Percentiles rank a stretch among this genome's conserved stretches.
Conservation (phyloP, 2,113 vertebrate species). For the Apeltes quadracus region DNA sequence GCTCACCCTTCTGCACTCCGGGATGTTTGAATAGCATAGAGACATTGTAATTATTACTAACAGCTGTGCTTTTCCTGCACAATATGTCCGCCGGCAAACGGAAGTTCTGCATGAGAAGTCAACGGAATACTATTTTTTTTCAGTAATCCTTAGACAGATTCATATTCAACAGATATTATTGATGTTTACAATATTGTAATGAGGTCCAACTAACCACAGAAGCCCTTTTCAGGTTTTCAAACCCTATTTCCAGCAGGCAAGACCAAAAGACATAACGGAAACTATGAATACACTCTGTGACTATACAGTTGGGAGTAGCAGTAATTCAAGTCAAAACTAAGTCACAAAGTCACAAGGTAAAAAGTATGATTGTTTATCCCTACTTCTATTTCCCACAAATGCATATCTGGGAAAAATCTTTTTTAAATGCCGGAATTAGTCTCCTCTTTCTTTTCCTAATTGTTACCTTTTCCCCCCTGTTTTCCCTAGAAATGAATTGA, state of each 20-base stretch:
- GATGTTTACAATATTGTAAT: background rate
- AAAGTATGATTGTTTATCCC: background rate
- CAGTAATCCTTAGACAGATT: background rate
- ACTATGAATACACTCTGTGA: background rate
- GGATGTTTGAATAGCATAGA: background rate
- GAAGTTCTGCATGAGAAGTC: background rate
- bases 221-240: background rate
- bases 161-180: background rate
- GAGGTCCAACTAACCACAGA: background rate
- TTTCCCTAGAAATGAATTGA: conserved; percentile 52
- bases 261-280: background rate
- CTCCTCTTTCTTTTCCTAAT: background rate
- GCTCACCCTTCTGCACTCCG: background rate
- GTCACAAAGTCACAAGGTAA: background rate
- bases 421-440: conserved; percentile 1
- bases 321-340: background rate
- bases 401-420: background rate
- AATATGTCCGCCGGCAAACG: background rate
- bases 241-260: background rate
- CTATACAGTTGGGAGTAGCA: background rate
- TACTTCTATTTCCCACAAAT: conserved; percentile 11
- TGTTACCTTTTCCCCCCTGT: no score
- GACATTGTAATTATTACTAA: background rate
- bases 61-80: background rate
- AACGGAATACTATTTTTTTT: background rate